Evolutionary conservation across 2,888 invertebrate species (phyloP).

Genomic region (Zaprionus bogoriensis): DNA sequence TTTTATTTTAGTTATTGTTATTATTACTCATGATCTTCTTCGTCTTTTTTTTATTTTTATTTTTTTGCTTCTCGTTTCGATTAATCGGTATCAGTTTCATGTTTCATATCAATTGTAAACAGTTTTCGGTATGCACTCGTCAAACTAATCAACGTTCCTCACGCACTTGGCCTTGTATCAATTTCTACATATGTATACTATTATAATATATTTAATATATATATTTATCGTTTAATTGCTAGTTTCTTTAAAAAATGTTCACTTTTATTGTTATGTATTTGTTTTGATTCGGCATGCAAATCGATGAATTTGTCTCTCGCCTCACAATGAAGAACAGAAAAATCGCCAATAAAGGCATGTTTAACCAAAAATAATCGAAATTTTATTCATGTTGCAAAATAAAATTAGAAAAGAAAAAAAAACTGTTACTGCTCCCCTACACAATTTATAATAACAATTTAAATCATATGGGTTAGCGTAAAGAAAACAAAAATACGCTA

Average conservation of each 20-base stretch:
- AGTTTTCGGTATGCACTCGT: constrained; percentile 47
- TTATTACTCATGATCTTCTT: constrained; percentile 54
- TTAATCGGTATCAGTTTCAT: constrained; percentile 43
- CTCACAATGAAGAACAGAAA: constrained; percentile 5
- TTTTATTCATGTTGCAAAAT: constrained; percentile 27
- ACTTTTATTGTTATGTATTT: constrained; percentile 52
- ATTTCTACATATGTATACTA: constrained; percentile 44
- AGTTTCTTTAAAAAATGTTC: constrained; percentile 65
- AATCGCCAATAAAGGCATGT: too few species aligned
- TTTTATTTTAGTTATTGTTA: constrained; percentile 72
- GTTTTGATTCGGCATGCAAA: constrained; percentile 33
- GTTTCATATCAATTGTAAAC: constrained; percentile 67
- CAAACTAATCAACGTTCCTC: constrained; percentile 48
- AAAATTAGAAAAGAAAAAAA: constrained; percentile 6
- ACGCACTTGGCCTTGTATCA: constrained; percentile 43
- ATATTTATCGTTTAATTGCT: constrained; percentile 42
- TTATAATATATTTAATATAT: constrained; percentile 26
- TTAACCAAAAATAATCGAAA: background rate
- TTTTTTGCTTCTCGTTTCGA: constrained; percentile 19
- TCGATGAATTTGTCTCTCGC: constrained; percentile 13
- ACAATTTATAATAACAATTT: constrained; percentile 17
- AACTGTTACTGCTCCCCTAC: background rate
- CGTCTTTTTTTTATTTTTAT: constrained; percentile 20
- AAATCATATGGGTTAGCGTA: constrained; percentile 2
- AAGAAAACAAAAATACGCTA: constrained; percentile 6